Base-by-base conservation (phyloP, 1,140 invertebrate species). In the Heterodera carotae region DNA sequence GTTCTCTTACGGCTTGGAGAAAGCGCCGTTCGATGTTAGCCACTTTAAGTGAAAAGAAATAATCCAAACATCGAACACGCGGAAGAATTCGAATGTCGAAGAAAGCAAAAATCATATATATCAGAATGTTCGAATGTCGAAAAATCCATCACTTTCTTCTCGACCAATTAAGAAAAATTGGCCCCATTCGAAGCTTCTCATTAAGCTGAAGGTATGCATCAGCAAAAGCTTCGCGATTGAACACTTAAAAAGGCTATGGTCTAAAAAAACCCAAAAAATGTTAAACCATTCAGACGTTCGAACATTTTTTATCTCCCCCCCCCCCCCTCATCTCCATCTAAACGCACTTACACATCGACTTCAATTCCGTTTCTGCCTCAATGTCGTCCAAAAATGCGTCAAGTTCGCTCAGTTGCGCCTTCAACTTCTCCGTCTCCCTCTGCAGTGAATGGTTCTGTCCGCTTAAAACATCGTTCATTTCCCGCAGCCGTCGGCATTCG, bases 11-110 rank as follows among this genome's bases (percentile, higher is more conserved):
- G 8, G 79, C 82, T 69, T 84, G 83, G 2, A 83, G 34, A 33
- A 84, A 83, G 18, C 82, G 59, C 5, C 80, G 56, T 76, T 83
- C 83, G 68, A 83, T 84, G 69, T 83, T 83, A 12, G 78, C 79
- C 70, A 69, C 53, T 85, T 74, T 71, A 69, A 75, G 34, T 59
- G 18, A 56, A 48, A 53, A n/a, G n/a, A n/a, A n/a, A n/a, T n/a
- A n/a, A n/a, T n/a, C n/a, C n/a, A n/a, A n/a, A n/a, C n/a, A n/a
- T n/a, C n/a, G n/a, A n/a, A n/a, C n/a, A n/a, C n/a, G n/a, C n/a
- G n/a, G n/a, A n/a, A n/a, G n/a, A n/a, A n/a, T n/a, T n/a, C n/a
- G n/a, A n/a, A n/a, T n/a, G n/a, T n/a, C n/a, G n/a, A n/a, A n/a
- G n/a, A n/a, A n/a, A n/a, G n/a, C n/a, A n/a, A n/a, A n/a, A n/a